phyloP scores from a whole-genome alignment of 2,888 invertebrate genomes.

The Zelleria hepariella region DNA sequence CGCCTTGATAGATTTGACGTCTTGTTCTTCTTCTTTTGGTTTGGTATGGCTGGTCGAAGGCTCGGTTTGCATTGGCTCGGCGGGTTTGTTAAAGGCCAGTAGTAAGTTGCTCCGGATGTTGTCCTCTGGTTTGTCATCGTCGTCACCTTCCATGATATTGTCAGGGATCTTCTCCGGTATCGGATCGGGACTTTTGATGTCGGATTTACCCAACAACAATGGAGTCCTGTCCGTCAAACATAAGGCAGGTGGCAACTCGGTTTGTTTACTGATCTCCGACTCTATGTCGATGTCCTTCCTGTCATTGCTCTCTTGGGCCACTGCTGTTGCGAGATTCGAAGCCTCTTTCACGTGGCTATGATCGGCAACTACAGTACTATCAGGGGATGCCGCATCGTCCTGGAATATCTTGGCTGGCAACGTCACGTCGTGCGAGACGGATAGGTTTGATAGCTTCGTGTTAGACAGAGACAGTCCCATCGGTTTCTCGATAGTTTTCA shows the following conservation, averaged over 20 bases:
- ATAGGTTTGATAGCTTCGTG: conserved; percentile 69
- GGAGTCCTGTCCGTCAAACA: conserved; percentile 54
- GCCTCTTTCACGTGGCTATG: conserved; percentile 31
- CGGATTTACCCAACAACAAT: conserved; percentile 55
- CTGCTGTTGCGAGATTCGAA: conserved; percentile 24
- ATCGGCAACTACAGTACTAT: conserved; percentile 52
- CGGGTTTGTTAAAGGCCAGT: conserved; percentile 40
- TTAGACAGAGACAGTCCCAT: conserved; percentile 65
- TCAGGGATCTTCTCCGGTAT: conserved; percentile 68
- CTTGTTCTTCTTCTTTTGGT: conserved; percentile 42
- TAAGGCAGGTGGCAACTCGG: conserved; percentile 57
- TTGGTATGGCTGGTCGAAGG: conserved; percentile 19
- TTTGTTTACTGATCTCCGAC: conserved; percentile 63
- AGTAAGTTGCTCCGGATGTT: conserved; percentile 40
- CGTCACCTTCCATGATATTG: conserved; percentile 62
- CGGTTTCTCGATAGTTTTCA: conserved; percentile 65
- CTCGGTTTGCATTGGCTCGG: conserved; percentile 21
- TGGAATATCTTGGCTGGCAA: conserved; percentile 78
- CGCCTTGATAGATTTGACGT: conserved; percentile 68
- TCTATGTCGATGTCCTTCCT: conserved; percentile 62
- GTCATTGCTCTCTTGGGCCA: conserved; percentile 33
- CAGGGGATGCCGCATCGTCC: conserved; percentile 76
- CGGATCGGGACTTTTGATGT: conserved; percentile 64
- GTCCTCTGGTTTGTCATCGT: conserved; percentile 62
- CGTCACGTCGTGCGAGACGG: conserved; percentile 71